Base-by-base conservation (phyloP, 2,797 vertebrate species). In the Dryobates pubescens region DNA sequence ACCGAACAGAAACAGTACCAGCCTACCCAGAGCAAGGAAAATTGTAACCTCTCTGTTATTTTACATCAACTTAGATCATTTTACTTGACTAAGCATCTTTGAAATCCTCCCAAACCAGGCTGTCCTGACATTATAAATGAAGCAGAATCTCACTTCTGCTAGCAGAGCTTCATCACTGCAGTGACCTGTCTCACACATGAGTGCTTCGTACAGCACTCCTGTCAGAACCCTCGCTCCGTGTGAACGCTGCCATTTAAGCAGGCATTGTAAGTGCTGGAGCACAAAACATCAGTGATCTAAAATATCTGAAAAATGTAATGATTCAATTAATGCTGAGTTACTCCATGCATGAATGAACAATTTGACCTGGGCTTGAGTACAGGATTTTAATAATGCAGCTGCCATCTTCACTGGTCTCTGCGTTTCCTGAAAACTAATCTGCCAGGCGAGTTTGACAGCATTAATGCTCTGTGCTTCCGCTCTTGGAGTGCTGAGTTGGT, bases 381-480 rank as follows among this genome's bases (percentile, higher is more conserved):
- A 90, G 71, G 78, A 84, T 94, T 95, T 96, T 80, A 95, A 96
- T 92, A 94, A 96, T 2, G 91, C 96, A 97, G 96, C 96, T 97
- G 96, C 94, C 93, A 94, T 93, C 65, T 93, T 96, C 89, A 67
- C 69, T 93, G 87, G 85, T 95, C 88, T 90, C 81, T 94, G 78
- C 81, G 54, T 91, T 97, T 96, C 96, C 95, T 96, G 94, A 95
- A 96, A 97, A 90, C 76, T 94, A 95, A 97, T 97, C 95, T 96
- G 91, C 93, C 96, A 93, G 95, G 89, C 87, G 89, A 96, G 69
- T 94, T 49, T 36, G 13, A 84, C 57, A 89, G 85, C 38, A 94
- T 93, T 94, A 93, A 96, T 69, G 87, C 89, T 58, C 83, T 90
- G 81, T 0, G 19, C 86, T 97, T 97, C 95, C 92, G 53, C 95